Conservation (phyloP, 2,888 invertebrate genomes). For the Agriopis leucophaearia region DNA sequence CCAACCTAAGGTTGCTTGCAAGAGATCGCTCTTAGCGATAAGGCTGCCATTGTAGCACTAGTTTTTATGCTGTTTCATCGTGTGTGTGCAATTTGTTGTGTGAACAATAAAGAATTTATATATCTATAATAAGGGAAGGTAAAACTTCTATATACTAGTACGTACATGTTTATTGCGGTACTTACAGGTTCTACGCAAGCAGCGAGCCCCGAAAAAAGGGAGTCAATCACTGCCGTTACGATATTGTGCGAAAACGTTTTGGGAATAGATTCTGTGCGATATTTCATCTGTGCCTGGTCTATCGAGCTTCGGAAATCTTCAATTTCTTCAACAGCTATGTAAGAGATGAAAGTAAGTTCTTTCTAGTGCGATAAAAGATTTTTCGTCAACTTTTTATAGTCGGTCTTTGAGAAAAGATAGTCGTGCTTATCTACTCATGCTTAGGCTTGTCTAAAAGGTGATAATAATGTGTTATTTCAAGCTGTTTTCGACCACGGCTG, state of each 20-base stretch:
- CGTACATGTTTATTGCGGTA: slow-evolving; percentile 16
- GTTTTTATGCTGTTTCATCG: too few relatives aligned
- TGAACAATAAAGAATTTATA: too few relatives aligned
- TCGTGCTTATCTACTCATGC: not conserved
- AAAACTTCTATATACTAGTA: not conserved
- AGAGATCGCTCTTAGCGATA: too few relatives aligned
- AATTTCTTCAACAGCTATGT: slow-evolving; percentile 6
- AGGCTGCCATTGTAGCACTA: too few relatives aligned
- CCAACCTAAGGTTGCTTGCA: too few relatives aligned
- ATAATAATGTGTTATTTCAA: too few relatives aligned
- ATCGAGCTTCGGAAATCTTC: slow-evolving; percentile 9
- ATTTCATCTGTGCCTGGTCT: slow-evolving; percentile 23
- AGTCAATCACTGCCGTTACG: slow-evolving; percentile 30
- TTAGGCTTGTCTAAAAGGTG: not conserved
- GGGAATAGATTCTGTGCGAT: slow-evolving; percentile 12
- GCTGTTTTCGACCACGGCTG: too few relatives aligned
- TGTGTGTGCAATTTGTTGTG: too few relatives aligned
- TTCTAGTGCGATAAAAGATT: slow-evolving; percentile 4
- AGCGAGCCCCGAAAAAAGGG: slow-evolving; percentile 17
- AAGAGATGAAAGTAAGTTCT: slow-evolving; percentile 11
- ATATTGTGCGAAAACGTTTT: slow-evolving; percentile 18
- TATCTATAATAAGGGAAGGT: too few relatives aligned
- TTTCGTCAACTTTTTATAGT: not conserved
- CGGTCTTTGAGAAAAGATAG: not conserved
- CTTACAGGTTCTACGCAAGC: slow-evolving; percentile 16